Base-by-base conservation (phyloP, 2,113 vertebrate genomes). In the Nothoprocta perdicaria region DNA sequence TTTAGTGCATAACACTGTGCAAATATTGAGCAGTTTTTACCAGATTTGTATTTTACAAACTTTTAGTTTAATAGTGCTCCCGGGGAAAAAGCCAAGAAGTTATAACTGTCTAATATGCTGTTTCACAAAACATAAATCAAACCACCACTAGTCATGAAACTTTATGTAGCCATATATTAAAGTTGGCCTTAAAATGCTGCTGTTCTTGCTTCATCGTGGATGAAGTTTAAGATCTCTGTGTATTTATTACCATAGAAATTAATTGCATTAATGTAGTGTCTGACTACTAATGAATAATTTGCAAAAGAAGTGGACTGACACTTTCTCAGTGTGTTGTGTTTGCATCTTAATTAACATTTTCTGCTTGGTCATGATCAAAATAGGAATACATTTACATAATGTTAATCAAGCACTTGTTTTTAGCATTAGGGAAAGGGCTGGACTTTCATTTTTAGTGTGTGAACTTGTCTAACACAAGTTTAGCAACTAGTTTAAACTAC, bases 331-430 rank as follows among this genome's bases (percentile, higher is more conserved):
- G 53, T 95, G 78, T 94, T 91, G 68, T 91, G 73, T 93, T 79
- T 80, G 53, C 93, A 95, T 95, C 74, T 82, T 97, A 96, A 96
- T 97, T 85, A 96, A 91, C 89, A n/a, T 94, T 83, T 89, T 95
- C 72, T 97, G 87, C 95, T 95, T 96, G 78, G 89, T 94, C 92
- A 93, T 95, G 90, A 96, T 95, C 84, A 90, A 91, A 94, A 93
- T 91, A 85, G 75, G 89, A 89, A 75, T 95, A 19, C 62, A 88
- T 97, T 96, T 97, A 79, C 89, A 95, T 97, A 96, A 95, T 92
- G 73, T 92, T 96, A 96, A 93, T 96, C 84, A 96, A 93, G 69
- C 55, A 85, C 89, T 96, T 96, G 57, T 96, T 97, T 80, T 89
- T 96, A 94, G 74, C 75, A 83, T 96, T 96, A 97, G 83, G 68